phyloP scores from a whole-genome alignment of 1,140 invertebrate species.

The Heliconius himera region DNA sequence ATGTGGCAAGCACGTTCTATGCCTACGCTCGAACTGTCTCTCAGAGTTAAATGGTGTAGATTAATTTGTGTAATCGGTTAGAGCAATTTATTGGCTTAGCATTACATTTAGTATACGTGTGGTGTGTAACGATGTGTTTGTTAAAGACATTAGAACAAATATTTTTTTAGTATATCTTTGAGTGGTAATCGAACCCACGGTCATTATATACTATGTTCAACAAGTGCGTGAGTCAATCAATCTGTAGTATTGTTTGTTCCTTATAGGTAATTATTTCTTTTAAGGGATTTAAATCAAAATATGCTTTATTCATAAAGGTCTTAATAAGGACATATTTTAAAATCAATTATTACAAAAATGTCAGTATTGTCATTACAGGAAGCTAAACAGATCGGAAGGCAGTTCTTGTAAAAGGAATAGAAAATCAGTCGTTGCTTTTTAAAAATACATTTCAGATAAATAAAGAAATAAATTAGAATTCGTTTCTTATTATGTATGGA shows the following conservation, averaged over 20 bases:
- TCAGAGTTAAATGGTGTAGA: conserved; percentile 34
- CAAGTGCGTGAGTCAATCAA: background rate
- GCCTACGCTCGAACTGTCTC: conserved; percentile 47
- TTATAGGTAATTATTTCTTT: background rate
- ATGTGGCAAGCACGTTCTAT: conserved; percentile 32
- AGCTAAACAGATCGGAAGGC: background rate
- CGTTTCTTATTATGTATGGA: background rate
- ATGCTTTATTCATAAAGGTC: background rate
- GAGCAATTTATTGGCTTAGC: background rate
- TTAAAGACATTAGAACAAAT: too few relatives aligned
- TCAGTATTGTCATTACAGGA: background rate
- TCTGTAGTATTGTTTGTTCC: background rate
- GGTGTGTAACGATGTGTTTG: too few relatives aligned
- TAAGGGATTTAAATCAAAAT: background rate
- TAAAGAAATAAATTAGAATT: background rate
- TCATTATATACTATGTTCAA: background rate
- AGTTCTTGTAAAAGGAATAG: background rate
- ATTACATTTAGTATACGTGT: background rate
- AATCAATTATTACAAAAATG: background rate
- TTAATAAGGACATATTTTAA: background rate
- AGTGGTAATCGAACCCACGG: too few relatives aligned
- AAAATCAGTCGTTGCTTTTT: background rate
- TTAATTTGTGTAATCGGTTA: background rate
- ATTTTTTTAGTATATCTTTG: too few relatives aligned
- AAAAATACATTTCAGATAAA: background rate